phyloP scores from a whole-genome alignment of 2,888 invertebrate species.

The Lumbricus terrestris region DNA sequence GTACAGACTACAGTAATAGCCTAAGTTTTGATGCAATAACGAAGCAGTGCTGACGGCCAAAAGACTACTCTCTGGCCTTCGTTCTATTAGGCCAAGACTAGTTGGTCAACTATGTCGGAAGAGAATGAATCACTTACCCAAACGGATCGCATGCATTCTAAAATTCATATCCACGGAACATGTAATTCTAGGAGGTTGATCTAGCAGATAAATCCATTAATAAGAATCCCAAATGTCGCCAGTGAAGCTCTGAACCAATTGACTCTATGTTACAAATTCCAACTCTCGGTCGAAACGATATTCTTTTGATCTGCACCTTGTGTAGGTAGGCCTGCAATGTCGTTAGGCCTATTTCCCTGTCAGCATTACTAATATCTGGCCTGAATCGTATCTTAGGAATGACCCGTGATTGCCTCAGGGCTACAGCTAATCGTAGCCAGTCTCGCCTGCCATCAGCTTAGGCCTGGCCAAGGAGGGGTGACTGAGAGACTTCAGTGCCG shows the following conservation, averaged over 20 bases:
- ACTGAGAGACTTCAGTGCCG: background rate
- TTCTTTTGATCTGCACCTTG: background rate
- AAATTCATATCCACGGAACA: background rate
- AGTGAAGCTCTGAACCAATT: background rate
- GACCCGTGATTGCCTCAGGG: background rate
- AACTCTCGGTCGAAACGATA: background rate
- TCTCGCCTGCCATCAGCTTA: background rate
- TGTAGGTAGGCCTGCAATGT: background rate
- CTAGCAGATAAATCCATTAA: background rate
- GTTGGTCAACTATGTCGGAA: background rate
- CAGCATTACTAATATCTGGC: conserved; percentile 3
- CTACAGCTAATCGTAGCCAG: background rate
- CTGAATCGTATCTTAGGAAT: background rate
- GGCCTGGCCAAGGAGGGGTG: background rate
- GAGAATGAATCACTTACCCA: background rate
- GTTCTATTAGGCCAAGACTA: too few species aligned
- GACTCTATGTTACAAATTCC: background rate
- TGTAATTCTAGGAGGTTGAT: background rate
- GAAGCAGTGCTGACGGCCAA: too few species aligned
- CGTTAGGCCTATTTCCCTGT: background rate
- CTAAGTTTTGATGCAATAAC: too few species aligned
- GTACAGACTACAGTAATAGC: too few species aligned
- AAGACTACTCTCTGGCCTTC: too few species aligned
- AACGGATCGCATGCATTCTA: background rate
- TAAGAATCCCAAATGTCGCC: background rate